Percentiles rank a stretch among this genome's conserved stretches.
phyloP scores from a whole-genome alignment of 1,140 invertebrate genomes.

The Teleogryllus occipitalis region DNA sequence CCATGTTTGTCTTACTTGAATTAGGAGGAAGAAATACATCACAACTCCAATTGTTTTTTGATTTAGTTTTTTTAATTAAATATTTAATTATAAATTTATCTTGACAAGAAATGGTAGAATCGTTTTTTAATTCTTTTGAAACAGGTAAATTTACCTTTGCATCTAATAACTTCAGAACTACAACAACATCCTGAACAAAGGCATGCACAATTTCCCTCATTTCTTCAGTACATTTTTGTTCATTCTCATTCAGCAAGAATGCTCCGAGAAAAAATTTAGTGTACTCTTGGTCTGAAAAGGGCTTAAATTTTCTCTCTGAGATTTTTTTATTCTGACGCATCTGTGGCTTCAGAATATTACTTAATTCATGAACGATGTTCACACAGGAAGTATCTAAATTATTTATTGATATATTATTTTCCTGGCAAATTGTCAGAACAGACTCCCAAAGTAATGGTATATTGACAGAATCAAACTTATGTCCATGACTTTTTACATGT shows the following conservation, averaged over 20 bases:
- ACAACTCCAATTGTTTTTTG: neutral
- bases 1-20: neutral
- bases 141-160: neutral
- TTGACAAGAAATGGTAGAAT: neutral
- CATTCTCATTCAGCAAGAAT: neutral
- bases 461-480: neutral
- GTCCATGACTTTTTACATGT: too few species aligned
- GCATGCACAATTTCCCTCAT: neutral
- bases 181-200: neutral
- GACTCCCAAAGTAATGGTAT: neutral
- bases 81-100: neutral
- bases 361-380: neutral
- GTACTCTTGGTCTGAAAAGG: neutral
- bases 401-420: neutral
- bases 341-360: neutral
- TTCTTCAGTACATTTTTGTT: neutral
- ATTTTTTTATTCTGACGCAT: neutral
- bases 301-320: neutral
- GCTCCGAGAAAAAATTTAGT: neutral
- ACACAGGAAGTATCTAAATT: neutral
- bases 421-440: neutral
- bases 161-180: neutral
- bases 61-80: neutral
- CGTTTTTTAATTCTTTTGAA: neutral
- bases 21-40: neutral